Percentiles rank a stretch among this genome's conserved stretches.
phyloP scores from a whole-genome alignment of 1,140 invertebrate species.

The Aporrectodea caliginosa region DNA sequence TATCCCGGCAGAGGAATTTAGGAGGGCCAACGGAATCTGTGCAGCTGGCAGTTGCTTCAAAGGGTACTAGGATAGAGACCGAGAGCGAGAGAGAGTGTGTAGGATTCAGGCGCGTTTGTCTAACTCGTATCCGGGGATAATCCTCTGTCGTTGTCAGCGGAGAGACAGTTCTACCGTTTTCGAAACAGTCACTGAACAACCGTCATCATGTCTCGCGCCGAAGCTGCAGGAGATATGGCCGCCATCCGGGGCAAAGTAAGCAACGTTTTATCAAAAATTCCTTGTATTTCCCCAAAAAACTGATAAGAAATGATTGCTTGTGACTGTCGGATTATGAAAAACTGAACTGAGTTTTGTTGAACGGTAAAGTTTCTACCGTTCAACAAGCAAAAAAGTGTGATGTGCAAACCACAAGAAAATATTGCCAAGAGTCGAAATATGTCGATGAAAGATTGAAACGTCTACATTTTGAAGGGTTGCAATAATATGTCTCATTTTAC shows the following conservation, averaged over 20 bases:
- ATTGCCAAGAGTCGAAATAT: too few relatives aligned
- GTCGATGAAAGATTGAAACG: too few relatives aligned
- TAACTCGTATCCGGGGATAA: not conserved
- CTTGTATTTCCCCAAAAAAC: too few relatives aligned
- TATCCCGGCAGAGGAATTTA: not conserved
- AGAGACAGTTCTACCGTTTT: not conserved
- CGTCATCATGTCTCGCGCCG: constrained; percentile 22
- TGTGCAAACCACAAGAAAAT: too few relatives aligned
- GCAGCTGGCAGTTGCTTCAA: not conserved
- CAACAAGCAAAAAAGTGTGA: too few relatives aligned
- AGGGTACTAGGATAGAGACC: not conserved
- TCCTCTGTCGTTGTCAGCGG: not conserved
- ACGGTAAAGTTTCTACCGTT: too few relatives aligned
- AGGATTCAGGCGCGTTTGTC: not conserved
- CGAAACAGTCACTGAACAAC: not conserved
- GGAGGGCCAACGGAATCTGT: not conserved
- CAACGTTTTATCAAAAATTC: not conserved
- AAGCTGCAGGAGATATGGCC: constrained; percentile 25
- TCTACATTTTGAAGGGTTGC: too few relatives aligned
- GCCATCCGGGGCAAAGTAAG: constrained; percentile 14
- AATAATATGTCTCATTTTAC: too few relatives aligned
- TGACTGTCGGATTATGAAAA: not conserved
- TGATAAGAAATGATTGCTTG: not conserved
- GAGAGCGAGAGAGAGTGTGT: not conserved
- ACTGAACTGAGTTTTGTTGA: not conserved